Evolutionary conservation across 2,888 invertebrate genomes (phyloP), one percentile per base, ranked within the genome.

Genomic region (Drosophila buzzatii): DNA sequence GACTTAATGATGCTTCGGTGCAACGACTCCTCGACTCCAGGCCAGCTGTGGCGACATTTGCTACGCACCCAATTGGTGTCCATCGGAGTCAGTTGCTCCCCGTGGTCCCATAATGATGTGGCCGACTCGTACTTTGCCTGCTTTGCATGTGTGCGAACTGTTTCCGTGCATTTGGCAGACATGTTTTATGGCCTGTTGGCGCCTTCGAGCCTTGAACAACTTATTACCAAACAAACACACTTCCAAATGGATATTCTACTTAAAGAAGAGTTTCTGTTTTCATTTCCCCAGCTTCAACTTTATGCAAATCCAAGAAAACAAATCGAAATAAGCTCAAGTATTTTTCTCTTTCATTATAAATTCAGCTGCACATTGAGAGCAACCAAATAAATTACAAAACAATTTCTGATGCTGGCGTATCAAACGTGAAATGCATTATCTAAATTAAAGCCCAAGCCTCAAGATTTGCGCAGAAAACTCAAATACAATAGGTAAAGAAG

Each of bases 81-180:
- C 61, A 61, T 69, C 63, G 67, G 74, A 76, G 70, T 58, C 80
- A 82, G 75, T 79, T 82, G 79, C 76, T 91, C 91, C 82, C 90
- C 81, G 88, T 76, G 91, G 91, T 83, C 84, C 82, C 85, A 78
- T 91, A 90, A 91, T 92, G 90, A 91, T 90, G 91, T 90, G 91
- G 90, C 91, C 83, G 5, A 12, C 14, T 41, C 31, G 81, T 80
- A 14, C 33, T 51, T 8, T 73, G 56, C 49, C 73, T 61, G 56
- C 67, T 84, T 80, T 69, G 76, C 83, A 76, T 71, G 55, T 68
- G 58, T 68, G 58, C 42, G 64, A 61, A 76, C 71, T 70, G 70
- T 78, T 69, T 45, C 58, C 65, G 44, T 52, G 58, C 58, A 51
- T 47, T 68, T 67, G 44, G 49, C 66, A 63, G 79, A 81, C 69